Base-by-base conservation (phyloP, 1,140 invertebrate species). In the Drosophila burlai region DNA sequence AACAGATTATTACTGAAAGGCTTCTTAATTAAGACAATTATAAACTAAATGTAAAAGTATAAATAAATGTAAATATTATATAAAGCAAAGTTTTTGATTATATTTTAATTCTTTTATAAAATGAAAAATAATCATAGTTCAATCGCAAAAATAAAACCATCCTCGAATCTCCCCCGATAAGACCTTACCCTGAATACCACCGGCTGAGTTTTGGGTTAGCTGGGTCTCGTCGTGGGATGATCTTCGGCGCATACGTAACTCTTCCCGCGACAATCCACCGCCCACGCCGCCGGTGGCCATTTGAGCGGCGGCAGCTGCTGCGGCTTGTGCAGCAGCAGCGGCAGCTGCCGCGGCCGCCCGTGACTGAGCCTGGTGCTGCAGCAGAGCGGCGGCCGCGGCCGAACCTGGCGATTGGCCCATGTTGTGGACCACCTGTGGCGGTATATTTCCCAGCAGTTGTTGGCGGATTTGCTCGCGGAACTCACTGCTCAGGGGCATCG, bases 181-280 rank as follows among this genome's bases (percentile, higher is more conserved):
- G 18, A 16, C 24, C 84, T 75, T 93, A 93, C 92, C 92, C 74
- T 76, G 92, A 55, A 92, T 90, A 24, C 82, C 83, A 16, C 79
- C 82, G 16, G 54, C 57, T 0, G 71, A 57, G 21, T 65, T 79
- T 36, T 93, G 92, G 18, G 91, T 73, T 34, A 93, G 75, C 73
- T 93, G 92, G 0, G 92, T 93, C 63, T 93, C 92, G 58, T 93
- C 92, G 43, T 93, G 92, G 21, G 92, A 93, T 3, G 92, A 93
- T 26, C 92, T 83, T 10, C 92, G 81, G 1, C 92, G 82, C 81
- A 93, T 91, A 16, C 92, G 83, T 52, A 93, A 52, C 81, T 93
- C 92, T 52, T 93, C 92, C 11, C 92, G 78, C 13, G 91, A 89
- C 42, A 93, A 45, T 24, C 73, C 87, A 2, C 49, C 54, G 7